A percentile compares a stretch with the other conserved stretches of the same genome.
phyloP scores from a whole-genome alignment of 2,113 vertebrate species.

The Aphelocoma coerulescens region DNA sequence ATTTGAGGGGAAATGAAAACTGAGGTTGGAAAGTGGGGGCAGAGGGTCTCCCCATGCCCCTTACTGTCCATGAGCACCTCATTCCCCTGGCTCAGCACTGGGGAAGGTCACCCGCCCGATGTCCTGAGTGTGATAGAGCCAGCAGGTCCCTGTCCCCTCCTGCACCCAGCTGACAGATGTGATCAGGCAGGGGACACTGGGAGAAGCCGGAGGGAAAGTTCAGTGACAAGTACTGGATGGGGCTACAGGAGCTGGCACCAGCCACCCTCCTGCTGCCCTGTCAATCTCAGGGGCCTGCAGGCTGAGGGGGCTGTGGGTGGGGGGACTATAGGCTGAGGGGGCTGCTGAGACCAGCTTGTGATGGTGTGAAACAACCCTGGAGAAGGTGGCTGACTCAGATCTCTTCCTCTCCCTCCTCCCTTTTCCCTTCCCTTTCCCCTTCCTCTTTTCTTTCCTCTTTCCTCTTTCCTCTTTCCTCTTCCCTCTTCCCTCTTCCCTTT shows the following conservation, averaged over 20 bases:
- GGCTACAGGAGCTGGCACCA: not conserved
- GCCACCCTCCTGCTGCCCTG: rapidly evolving
- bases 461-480: too few species aligned
- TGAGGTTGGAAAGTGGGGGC: not conserved
- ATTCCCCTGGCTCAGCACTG: not conserved
- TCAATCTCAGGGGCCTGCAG: not conserved
- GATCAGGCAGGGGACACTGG: not conserved
- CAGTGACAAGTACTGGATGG: not conserved
- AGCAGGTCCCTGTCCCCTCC: not conserved
- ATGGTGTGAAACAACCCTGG: too few species aligned
- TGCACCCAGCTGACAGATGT: not conserved
- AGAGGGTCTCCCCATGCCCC: not conserved
- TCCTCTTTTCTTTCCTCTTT: too few species aligned
- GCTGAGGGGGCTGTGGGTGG: too few species aligned
- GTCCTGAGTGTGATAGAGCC: not conserved
- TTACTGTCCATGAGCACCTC: not conserved
- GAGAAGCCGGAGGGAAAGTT: not conserved
- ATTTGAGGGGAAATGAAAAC: too few species aligned
- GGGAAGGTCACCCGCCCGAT: not conserved
- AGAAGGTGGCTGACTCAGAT: not conserved
- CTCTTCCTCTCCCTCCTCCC: not conserved
- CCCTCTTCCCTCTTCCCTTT: too few species aligned
- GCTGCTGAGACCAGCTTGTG: not conserved
- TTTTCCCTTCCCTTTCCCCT: too few species aligned
- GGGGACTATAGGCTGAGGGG: not conserved